phyloP scores from a whole-genome alignment of 2,113 vertebrate genomes.

The Corydoras maculifer region DNA sequence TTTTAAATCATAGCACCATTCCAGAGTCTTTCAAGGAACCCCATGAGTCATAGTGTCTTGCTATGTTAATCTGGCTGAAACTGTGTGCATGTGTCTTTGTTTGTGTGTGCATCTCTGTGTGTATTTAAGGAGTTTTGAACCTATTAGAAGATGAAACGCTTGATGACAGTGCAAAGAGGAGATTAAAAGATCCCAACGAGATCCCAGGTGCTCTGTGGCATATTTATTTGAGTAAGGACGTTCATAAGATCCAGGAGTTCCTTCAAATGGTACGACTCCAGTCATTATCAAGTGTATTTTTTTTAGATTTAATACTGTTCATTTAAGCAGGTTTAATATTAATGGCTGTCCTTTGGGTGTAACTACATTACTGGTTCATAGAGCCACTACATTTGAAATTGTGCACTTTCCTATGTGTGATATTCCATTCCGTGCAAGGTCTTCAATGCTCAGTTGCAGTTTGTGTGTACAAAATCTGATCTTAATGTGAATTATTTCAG shows the following conservation, averaged over 20 bases:
- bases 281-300: too few species aligned
- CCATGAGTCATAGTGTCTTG: not conserved
- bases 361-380: too few species aligned
- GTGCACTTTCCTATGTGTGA: too few species aligned
- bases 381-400: too few species aligned
- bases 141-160: conserved; percentile 79
- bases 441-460: too few species aligned
- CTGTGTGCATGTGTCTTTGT: not conserved
- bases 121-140: conserved; percentile 68
- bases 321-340: not conserved
- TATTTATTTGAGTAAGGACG: conserved; percentile 77
- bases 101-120: conserved; percentile 4
- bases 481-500: too few species aligned
- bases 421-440: too few species aligned
- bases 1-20: not conserved
- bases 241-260: conserved; percentile 80
- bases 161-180: conserved; percentile 74
- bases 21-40: conserved; percentile 7
- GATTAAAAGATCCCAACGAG: conserved; percentile 76
- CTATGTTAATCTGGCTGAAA: not conserved
- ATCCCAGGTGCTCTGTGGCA: conserved; percentile 83
- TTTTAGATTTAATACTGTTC: not conserved
- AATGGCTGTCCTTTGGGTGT: not conserved
- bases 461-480: too few species aligned
- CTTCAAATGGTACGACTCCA: conserved; percentile 71